Percentiles rank a stretch among this genome's conserved stretches.
Evolutionary conservation across 2,113 vertebrate species (phyloP).

Genomic region (Cisticola juncidis): DNA sequence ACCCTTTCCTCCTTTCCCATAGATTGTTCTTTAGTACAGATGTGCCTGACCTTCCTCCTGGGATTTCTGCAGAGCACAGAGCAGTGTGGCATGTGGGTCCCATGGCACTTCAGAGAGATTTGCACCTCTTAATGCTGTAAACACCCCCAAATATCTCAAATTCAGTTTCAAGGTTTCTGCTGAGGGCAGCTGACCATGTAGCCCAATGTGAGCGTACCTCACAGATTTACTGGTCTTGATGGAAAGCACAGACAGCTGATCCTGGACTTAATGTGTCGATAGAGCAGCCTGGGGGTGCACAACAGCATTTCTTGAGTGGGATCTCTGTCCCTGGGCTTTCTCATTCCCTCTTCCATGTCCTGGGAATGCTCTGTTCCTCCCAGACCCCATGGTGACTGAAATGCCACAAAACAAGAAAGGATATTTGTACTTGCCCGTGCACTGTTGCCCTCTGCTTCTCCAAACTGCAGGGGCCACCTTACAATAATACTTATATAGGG

Average conservation of each 20-base stretch:
- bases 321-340: background rate
- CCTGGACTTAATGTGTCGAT: accelerated
- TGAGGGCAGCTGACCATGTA: background rate
- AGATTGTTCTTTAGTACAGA: background rate
- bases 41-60: background rate
- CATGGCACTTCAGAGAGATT: background rate
- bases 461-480: conserved; percentile 59
- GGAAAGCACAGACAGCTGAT: background rate
- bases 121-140: background rate
- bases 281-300: background rate
- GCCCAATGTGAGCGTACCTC: background rate
- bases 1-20: conserved; percentile 58
- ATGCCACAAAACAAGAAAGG: conserved; percentile 28
- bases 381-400: background rate
- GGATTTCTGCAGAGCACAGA: background rate
- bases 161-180: background rate
- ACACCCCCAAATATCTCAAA: background rate
- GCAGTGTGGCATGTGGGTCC: background rate
- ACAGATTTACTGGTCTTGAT: background rate
- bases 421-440: conserved; percentile 39
- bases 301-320: background rate
- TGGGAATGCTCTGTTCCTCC: conserved; percentile 32
- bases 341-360: background rate
- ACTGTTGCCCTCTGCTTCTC: conserved; percentile 67
- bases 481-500: conserved; percentile 58